phyloP scores from a whole-genome alignment of 2,797 vertebrate genomes.

The Hoplostethus atlanticus region DNA sequence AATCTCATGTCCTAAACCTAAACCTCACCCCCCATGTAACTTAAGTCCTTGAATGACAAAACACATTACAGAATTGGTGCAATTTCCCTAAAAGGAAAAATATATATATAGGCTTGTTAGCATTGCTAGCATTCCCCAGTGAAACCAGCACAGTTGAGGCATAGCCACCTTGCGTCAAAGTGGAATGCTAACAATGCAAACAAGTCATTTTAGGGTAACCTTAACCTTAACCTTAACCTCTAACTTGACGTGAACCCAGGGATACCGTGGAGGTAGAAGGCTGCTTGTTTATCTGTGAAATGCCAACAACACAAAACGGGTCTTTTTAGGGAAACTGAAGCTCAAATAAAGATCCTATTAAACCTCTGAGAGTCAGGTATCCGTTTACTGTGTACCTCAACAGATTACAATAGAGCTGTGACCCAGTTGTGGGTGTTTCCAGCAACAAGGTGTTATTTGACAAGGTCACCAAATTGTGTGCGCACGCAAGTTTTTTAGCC shows the following conservation, averaged over 20 bases:
- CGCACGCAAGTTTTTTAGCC: background rate
- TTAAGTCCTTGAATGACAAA: too few relatives aligned
- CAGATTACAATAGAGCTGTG: constrained; percentile 14
- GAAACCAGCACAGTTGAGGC: background rate
- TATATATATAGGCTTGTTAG: background rate
- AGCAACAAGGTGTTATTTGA: constrained; percentile 23
- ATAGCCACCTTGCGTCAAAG: background rate
- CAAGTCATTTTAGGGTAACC: background rate
- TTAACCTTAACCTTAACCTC: background rate
- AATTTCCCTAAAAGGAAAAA: constrained; percentile 6
- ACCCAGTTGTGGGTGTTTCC: constrained; percentile 22
- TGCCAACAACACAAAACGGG: too few relatives aligned
- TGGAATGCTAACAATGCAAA: background rate
- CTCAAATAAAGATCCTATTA: too few relatives aligned
- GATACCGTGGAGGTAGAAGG: too few relatives aligned
- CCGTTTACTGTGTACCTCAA: background rate
- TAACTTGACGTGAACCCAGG: background rate
- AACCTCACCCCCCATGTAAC: too few relatives aligned
- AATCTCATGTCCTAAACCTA: too few relatives aligned
- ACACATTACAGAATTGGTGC: too few relatives aligned
- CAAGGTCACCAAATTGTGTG: constrained; percentile 20
- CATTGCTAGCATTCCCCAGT: background rate
- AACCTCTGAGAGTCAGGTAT: background rate
- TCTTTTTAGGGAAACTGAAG: too few relatives aligned
- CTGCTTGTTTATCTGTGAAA: too few relatives aligned